Base-by-base conservation (phyloP, 2,888 invertebrate genomes). In the Drosophila austrosaltans region DNA sequence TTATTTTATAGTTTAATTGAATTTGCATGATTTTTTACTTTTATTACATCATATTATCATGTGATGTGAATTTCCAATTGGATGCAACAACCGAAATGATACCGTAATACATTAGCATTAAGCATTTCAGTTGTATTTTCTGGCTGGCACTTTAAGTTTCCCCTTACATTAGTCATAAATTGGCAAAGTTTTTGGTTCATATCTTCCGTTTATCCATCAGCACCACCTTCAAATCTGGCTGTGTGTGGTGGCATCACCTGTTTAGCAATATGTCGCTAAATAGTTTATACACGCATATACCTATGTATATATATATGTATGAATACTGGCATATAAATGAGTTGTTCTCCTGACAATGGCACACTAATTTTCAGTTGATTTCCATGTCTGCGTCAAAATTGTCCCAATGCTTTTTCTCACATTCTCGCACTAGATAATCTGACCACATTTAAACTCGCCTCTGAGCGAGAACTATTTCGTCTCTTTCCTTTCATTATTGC, bases 221-320 rank as follows among this genome's bases (percentile, higher is more conserved):
- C 57, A 62, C 63, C 66, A 75, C 42, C 61, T 59, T 64, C 75
- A 72, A 69, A 75, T 72, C 25, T 66, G 74, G 74, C 20, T 22
- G 70, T 64, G 60, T 65, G 64, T 72, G 53, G 30, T 16, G 63
- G 54, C 72, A 83, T 88, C 89, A 89, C 87, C 86, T 90, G 90
- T 82, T 90, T 88, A 87, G 82, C 89, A 82, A 76, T 76, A 75
- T 76, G 79, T 78, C 79, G 89, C 89, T 88, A 90, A 89, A 84
- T 75, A 78, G 74, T 73, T 74, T 74, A 66, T 69, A 73, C 72
- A 71, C 77, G 74, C 72, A 63, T 60, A 40, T 10, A 42, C 36
- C 7, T 36, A 54, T n/a, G 53, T 8, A 58, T 62, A 70, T 69
- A 61, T n/a, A 53, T 60, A 68, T 69, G 60, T 44, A 28, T 25